These are phyloP conservation scores for Ormyrus pomaceus DNA, from an alignment of 2,888 invertebrate genomes.

Conservation along the genomic window DNA sequence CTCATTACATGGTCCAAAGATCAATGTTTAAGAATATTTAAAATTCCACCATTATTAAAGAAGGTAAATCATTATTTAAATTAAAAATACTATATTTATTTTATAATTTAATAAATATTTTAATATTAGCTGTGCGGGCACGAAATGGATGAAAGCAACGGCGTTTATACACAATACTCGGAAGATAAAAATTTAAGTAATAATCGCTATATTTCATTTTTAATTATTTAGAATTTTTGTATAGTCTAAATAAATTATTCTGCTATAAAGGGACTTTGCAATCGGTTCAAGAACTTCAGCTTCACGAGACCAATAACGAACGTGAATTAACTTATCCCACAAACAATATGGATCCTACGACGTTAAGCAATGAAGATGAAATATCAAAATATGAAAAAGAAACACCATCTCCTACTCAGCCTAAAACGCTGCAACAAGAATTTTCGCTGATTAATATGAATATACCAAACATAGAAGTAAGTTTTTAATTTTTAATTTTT, in stretches of 20 bases:
- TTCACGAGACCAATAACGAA: constrained; percentile 69
- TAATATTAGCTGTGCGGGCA: constrained; percentile 82
- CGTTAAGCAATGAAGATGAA: constrained; percentile 63
- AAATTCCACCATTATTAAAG: constrained; percentile 89
- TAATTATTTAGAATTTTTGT: not conserved
- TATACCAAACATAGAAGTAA: constrained; percentile 84
- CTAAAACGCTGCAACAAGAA: constrained; percentile 84
- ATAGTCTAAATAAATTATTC: not conserved
- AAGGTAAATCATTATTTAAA: constrained; percentile 76
- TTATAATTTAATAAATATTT: constrained; percentile 38
- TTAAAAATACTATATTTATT: not conserved
- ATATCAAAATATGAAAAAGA: constrained; percentile 68
- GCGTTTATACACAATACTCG: constrained; percentile 71
- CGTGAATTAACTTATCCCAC: constrained; percentile 67
- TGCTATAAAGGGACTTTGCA: constrained; percentile 65
- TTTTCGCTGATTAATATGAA: constrained; percentile 86
- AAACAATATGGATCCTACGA: constrained; percentile 65
- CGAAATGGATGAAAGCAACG: constrained; percentile 78
- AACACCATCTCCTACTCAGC: constrained; percentile 75
- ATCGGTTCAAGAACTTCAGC: constrained; percentile 70
- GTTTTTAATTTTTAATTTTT: constrained; percentile 54
- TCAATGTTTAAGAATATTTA: constrained; percentile 93
- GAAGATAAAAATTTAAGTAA: constrained; percentile 71
- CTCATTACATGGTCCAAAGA: constrained; percentile 97
- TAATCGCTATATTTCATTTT: constrained; percentile 33